Conservation (phyloP, 2,113 vertebrate genomes). For the Egretta garzetta region DNA sequence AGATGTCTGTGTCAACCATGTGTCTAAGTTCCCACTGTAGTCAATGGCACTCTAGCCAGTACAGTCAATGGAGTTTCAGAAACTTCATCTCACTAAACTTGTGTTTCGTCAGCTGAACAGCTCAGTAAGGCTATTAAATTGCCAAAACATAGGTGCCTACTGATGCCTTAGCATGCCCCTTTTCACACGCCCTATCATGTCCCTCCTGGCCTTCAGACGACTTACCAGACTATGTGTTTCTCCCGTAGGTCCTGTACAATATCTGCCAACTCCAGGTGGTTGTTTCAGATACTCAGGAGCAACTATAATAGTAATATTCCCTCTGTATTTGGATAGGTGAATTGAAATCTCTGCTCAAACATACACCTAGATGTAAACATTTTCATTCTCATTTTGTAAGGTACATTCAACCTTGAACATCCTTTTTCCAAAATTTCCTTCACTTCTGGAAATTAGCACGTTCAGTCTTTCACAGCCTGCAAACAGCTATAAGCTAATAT, state of each 20-base stretch:
- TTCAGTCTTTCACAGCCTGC: background rate
- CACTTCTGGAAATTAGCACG: background rate
- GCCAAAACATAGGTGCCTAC: background rate
- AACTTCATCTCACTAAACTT: background rate
- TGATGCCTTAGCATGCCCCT: background rate
- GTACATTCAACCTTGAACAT: background rate
- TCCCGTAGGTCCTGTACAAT: background rate
- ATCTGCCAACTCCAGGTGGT: fast-evolving
- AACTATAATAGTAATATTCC: background rate
- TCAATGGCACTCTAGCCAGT: background rate
- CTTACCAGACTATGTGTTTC: background rate
- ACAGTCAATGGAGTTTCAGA: background rate
- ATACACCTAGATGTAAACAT: background rate
- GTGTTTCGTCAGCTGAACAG: background rate
- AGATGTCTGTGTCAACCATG: background rate
- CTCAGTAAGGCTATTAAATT: background rate
- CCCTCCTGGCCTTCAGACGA: background rate
- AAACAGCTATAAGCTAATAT: background rate
- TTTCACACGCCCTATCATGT: background rate
- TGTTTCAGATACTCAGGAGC: background rate
- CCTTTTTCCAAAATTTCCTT: background rate
- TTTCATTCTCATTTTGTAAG: background rate
- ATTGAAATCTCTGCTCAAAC: background rate
- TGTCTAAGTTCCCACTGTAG: background rate
- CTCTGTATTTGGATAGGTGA: background rate